These are phyloP conservation scores for Phthorimaea operculella DNA, from an alignment of 1,140 invertebrate species.

Conservation along the genomic window DNA sequence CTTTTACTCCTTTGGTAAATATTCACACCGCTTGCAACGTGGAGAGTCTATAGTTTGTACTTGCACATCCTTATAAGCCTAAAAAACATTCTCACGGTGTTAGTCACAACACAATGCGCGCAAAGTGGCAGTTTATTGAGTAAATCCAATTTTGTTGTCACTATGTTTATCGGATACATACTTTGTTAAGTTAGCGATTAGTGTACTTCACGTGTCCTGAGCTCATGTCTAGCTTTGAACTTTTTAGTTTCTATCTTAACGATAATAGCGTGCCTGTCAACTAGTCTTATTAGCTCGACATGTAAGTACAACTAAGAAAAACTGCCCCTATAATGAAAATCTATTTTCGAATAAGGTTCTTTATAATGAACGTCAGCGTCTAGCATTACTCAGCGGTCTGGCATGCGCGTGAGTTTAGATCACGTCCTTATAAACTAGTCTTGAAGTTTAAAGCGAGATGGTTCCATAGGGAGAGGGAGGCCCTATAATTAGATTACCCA, in stretches of 20 bases:
- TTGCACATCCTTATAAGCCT: neutral
- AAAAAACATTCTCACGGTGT: neutral
- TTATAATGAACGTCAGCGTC: neutral
- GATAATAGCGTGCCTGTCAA: too few relatives aligned
- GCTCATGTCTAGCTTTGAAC: too few relatives aligned
- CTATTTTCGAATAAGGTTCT: too few relatives aligned
- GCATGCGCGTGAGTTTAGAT: neutral
- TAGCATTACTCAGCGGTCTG: neutral
- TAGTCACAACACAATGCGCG: neutral
- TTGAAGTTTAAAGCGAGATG: slow-evolving; percentile 24
- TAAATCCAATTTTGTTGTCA: slow-evolving; percentile 1
- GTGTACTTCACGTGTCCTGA: too few relatives aligned
- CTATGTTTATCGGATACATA: neutral
- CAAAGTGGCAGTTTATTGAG: slow-evolving; percentile 6
- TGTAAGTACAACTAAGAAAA: too few relatives aligned
- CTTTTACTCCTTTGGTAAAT: too few relatives aligned
- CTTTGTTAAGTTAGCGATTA: too few relatives aligned
- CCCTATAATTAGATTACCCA: slow-evolving; percentile 55
- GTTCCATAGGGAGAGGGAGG: slow-evolving; percentile 29
- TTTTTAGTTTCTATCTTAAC: too few relatives aligned
- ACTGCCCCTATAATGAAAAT: too few relatives aligned
- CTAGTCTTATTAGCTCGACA: too few relatives aligned
- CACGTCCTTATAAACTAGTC: slow-evolving; percentile 21
- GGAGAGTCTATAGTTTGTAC: neutral
- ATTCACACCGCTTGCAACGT: neutral